Evolutionary conservation across 2,113 vertebrate genomes (phyloP).

Genomic region (Cisticola juncidis): DNA sequence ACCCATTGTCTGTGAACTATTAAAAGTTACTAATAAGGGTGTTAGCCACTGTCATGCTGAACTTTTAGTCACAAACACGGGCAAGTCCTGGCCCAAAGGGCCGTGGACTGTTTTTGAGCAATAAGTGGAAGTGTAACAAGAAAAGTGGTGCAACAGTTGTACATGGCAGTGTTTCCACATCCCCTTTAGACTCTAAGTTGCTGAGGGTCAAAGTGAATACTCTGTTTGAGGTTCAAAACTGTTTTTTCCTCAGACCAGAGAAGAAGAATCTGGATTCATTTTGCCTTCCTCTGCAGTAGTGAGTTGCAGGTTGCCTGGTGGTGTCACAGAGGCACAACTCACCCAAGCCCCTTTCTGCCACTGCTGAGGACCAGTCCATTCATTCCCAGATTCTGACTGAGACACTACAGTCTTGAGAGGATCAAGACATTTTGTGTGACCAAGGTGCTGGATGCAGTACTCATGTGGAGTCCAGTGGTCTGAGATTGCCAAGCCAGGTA

Average conservation of each 20-base stretch:
- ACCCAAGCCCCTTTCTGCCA: background rate
- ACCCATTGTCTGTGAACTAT: background rate
- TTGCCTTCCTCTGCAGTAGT: background rate
- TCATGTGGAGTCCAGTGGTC: background rate
- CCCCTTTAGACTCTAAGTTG: background rate
- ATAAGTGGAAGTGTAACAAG: background rate
- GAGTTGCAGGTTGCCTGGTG: background rate
- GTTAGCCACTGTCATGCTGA: background rate
- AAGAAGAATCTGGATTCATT: background rate
- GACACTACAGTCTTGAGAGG: background rate
- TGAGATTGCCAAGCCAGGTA: background rate
- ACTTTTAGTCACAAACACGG: background rate
- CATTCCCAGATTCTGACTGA: background rate
- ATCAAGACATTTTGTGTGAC: background rate
- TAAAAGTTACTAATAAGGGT: background rate
- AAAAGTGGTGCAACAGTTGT: slow-evolving; percentile 5
- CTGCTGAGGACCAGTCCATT: background rate
- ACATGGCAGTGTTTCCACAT: background rate
- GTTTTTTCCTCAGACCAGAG: background rate
- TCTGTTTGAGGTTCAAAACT: background rate
- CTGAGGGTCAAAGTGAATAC: background rate
- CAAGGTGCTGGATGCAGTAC: rapidly evolving
- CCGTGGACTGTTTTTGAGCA: background rate
- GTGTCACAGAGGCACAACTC: background rate
- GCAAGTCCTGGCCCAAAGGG: background rate